Percentiles rank a stretch among this genome's conserved stretches.
Evolutionary conservation across 1,140 invertebrate species (phyloP).

Genomic region (Lepidurus arcticus): DNA sequence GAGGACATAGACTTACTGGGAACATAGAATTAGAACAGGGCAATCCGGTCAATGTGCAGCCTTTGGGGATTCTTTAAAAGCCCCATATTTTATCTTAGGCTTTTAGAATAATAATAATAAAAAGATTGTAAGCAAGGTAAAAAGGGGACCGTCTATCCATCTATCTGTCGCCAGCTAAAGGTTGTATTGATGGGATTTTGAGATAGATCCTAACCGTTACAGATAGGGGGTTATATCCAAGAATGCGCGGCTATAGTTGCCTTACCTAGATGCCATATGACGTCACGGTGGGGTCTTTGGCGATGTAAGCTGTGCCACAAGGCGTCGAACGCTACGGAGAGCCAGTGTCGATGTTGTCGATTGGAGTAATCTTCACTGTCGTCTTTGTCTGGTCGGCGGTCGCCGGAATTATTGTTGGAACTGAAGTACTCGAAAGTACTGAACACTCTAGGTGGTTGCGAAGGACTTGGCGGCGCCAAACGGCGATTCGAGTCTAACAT

Average conservation of each 20-base stretch:
- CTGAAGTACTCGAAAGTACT: background rate
- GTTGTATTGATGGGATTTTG: background rate
- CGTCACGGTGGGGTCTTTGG: slow-evolving; percentile 32
- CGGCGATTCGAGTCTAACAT: background rate
- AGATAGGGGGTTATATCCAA: background rate
- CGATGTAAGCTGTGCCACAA: slow-evolving; percentile 28
- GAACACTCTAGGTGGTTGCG: background rate
- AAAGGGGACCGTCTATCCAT: background rate
- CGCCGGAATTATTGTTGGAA: background rate
- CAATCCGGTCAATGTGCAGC: background rate
- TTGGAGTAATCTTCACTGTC: background rate
- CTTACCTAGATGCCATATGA: slow-evolving; percentile 34
- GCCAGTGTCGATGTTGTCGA: background rate
- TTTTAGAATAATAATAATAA: background rate
- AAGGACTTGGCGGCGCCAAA: background rate
- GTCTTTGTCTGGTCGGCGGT: background rate
- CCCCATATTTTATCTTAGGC: background rate
- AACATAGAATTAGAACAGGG: background rate
- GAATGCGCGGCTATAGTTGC: background rate
- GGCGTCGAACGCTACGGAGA: slow-evolving; percentile 20
- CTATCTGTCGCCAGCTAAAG: background rate
- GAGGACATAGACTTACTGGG: background rate
- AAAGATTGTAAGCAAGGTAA: slow-evolving; percentile 21
- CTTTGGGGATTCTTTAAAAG: background rate
- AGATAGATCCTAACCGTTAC: background rate